phyloP scores from a whole-genome alignment of 2,888 invertebrate genomes.

The Cheilosia soror region DNA sequence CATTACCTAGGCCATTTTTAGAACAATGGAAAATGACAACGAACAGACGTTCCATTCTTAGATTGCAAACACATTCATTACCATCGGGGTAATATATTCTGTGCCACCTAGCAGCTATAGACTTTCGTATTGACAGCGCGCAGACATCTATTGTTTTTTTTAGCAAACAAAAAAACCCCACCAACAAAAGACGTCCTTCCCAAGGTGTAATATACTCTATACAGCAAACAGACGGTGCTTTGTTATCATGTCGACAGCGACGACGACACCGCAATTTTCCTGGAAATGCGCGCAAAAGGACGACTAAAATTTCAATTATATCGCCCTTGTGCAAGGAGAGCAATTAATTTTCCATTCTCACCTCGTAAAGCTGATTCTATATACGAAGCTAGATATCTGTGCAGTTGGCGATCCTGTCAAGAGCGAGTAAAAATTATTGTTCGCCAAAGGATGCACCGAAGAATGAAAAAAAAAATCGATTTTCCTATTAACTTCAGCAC shows the following conservation, averaged over 20 bases:
- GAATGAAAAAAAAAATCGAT: not conserved
- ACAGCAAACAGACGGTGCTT: slow-evolving; percentile 14
- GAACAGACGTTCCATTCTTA: not conserved
- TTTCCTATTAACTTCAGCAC: slow-evolving; percentile 31
- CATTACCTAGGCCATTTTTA: not conserved
- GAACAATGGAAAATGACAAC: slow-evolving; percentile 2
- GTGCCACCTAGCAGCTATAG: not conserved
- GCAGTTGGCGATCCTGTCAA: slow-evolving; percentile 54
- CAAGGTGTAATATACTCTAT: not conserved
- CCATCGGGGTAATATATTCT: not conserved
- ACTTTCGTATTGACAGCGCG: slow-evolving; percentile 21
- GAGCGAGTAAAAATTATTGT: slow-evolving; percentile 52
- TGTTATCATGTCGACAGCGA: slow-evolving; percentile 25
- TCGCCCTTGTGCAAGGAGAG: slow-evolving; percentile 32
- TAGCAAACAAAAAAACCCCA: not conserved
- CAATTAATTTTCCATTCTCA: slow-evolving; percentile 59
- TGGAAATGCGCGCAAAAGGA: slow-evolving; percentile 34
- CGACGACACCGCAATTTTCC: slow-evolving; percentile 15
- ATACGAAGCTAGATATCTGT: slow-evolving; percentile 11
- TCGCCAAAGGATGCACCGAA: slow-evolving; percentile 30
- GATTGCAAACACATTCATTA: not conserved
- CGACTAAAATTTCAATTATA: slow-evolving; percentile 60
- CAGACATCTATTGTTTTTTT: slow-evolving; percentile 19
- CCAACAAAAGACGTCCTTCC: slow-evolving; percentile 15
- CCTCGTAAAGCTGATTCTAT: slow-evolving; percentile 32